Conservation (phyloP, 2,797 vertebrate species). For the Melanotaenia nigrans region DNA sequence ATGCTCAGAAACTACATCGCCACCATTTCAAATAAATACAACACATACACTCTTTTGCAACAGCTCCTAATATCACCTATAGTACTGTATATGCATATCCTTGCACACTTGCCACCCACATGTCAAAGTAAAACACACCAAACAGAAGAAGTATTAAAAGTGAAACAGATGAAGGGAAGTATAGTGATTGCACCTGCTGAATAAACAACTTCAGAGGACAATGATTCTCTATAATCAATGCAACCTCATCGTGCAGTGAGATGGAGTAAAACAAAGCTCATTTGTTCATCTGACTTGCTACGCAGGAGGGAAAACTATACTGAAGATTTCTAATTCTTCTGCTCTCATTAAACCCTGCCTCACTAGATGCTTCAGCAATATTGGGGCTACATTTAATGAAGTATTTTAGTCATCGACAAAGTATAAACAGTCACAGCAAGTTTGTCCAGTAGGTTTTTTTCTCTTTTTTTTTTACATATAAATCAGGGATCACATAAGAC, state of each 20-base stretch:
- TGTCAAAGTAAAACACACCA: constrained; percentile 17
- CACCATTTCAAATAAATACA: constrained; percentile 55
- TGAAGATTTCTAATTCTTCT: constrained; percentile 36
- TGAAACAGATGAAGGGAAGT: constrained; percentile 22
- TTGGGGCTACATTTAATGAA: constrained; percentile 47
- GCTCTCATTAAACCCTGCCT: constrained; percentile 45
- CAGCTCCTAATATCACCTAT: constrained; percentile 31
- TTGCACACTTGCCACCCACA: constrained; percentile 40
- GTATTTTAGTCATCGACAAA: constrained; percentile 29
- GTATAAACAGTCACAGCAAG: constrained; percentile 29
- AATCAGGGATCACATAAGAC: constrained; percentile 20
- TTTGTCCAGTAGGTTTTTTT: constrained; percentile 15
- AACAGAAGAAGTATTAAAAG: constrained; percentile 14
- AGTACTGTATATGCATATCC: constrained; percentile 17
- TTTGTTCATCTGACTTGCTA: constrained; percentile 29
- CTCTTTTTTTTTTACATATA: constrained; percentile 14
- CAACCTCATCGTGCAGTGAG: constrained; percentile 24
- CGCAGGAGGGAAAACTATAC: constrained; percentile 23
- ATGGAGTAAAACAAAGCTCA: not conserved
- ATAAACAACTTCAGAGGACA: constrained; percentile 16
- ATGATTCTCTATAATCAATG: constrained; percentile 11
- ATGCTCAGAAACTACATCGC: constrained; percentile 56
- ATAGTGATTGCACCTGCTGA: constrained; percentile 13
- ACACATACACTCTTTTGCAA: constrained; percentile 42
- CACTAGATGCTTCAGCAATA: constrained; percentile 39